Evolutionary conservation across 2,888 invertebrate species (phyloP), one percentile per base, ranked within the genome.

Genomic region (Xestia c-nigrum): DNA sequence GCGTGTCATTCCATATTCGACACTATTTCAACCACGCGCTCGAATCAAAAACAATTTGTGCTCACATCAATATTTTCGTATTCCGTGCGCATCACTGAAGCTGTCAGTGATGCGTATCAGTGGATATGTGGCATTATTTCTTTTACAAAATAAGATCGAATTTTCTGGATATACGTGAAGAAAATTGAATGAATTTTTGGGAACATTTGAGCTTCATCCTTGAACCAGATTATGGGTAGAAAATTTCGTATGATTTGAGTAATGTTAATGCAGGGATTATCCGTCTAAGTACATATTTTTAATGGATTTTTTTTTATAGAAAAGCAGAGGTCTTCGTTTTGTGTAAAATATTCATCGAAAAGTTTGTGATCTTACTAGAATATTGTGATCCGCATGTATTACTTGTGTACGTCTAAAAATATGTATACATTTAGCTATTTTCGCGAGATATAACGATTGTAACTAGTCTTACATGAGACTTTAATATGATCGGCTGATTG

Each of bases 21-120:
- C 50, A 72, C 47, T 74, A 65, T 84, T 68, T 68, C 52, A n/a
- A 46, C 31, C 55, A 38, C 19, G 12, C 52, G 57, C n/a, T 40
- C 38, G 61, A 57, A 83, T 61, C 50, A 52, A 64, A 65, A 73
- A 70, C 46, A 67, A 71, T 70, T 80, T 38, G n/a, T n/a, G 47
- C 12, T 57, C 64, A 63, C 68, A 68, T 59, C 38, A 61, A 57
- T 55, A 70, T 84, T 55, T 61, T 75, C 70, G 14, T 66, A 59
- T 76, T 70, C 12, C 1, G 24, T 19, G 68, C 67, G 84, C 74
- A 66, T 72, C 74, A 50, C 40, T 59, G 74, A 52, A 52, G n/a
- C 59, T 70, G 63, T 50, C 69, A 57, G n/a, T 46, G 43, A 55
- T 61, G 61, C 76, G n/a, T 46, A 47, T 50, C 63, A 72, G 72